These are phyloP conservation scores for Sus cebifrons DNA, from an alignment of 2,797 vertebrate species.

Conservation along the genomic window DNA sequence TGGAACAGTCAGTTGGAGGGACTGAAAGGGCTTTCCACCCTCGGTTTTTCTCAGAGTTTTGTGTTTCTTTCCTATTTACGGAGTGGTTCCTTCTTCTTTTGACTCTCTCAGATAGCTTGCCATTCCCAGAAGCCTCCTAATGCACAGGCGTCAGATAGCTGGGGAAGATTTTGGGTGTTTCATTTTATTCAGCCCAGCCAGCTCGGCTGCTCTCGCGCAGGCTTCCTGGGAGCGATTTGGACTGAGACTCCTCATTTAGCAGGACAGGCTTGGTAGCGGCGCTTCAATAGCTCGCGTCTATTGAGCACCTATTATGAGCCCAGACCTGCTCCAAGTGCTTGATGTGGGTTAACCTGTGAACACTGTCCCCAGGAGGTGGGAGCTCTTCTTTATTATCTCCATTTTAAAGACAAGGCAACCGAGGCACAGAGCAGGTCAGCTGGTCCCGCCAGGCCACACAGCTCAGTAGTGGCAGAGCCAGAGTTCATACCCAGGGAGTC, in stretches of 20 bases:
- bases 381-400: neutral
- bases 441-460: constrained; percentile 4
- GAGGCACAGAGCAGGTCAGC: neutral
- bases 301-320: constrained; percentile 18
- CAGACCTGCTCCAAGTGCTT: neutral
- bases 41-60: constrained; percentile 59
- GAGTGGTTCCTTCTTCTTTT: constrained; percentile 68
- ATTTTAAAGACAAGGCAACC: constrained; percentile 12
- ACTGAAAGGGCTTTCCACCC: constrained; percentile 69
- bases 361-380: neutral
- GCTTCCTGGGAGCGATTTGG: neutral
- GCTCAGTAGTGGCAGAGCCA: neutral
- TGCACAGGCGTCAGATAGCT: constrained; percentile 46
- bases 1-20: constrained; percentile 51
- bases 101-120: constrained; percentile 19
- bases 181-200: constrained; percentile 8
- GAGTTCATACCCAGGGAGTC: neutral
- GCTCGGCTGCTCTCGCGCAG: neutral
- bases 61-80: constrained; percentile 62
- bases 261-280: neutral
- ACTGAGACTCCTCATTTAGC: neutral
- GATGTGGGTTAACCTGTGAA: neutral
- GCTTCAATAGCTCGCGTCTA: neutral
- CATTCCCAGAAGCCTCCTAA: constrained; percentile 65
- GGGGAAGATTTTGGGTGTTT: constrained; percentile 44